These are phyloP conservation scores for Spodoptera exigua DNA, from an alignment of 2,888 invertebrate species.

Conservation along the genomic window DNA sequence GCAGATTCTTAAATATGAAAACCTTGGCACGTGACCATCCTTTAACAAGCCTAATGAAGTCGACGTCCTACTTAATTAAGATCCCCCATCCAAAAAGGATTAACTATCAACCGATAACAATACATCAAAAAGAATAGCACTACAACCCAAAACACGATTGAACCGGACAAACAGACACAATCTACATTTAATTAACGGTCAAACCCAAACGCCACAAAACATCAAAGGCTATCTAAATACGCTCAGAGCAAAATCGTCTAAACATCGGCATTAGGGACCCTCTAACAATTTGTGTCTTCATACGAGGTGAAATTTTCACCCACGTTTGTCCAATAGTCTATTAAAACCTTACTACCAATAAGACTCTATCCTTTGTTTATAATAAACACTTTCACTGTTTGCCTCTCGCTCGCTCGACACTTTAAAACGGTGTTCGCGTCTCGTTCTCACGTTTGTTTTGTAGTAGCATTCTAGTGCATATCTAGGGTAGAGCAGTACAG, in stretches of 20 bases:
- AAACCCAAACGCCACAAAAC: conserved; percentile 81
- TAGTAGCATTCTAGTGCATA: conserved; percentile 85
- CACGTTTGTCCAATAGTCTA: conserved; percentile 81
- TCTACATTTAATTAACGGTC: conserved; percentile 84
- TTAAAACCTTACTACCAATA: conserved; percentile 80
- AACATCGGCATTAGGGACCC: conserved; percentile 77
- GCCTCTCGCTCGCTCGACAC: conserved; percentile 63
- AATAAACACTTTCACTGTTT: conserved; percentile 85
- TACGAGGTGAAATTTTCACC: conserved; percentile 73
- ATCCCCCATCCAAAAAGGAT: conserved; percentile 36
- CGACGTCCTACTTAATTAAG: conserved; percentile 29
- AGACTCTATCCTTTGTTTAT: conserved; percentile 88
- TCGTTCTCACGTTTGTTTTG: conserved; percentile 78
- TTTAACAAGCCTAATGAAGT: conserved; percentile 34
- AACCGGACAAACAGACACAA: conserved; percentile 73
- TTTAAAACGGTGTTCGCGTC: conserved; percentile 55
- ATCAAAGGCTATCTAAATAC: conserved; percentile 87
- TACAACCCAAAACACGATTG: conserved; percentile 72
- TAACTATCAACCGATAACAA: conserved; percentile 56
- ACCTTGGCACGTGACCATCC: conserved; percentile 14
- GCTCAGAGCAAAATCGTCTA: conserved; percentile 84
- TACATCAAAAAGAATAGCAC: conserved; percentile 70
- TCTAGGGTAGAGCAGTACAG: conserved; percentile 77
- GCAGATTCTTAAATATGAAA: conserved; percentile 8
- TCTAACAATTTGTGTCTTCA: conserved; percentile 76